A percentile compares a stretch with the other conserved stretches of the same genome.
Conservation (phyloP, 2,888 invertebrate genomes). For the Smittia sp. region DNA sequence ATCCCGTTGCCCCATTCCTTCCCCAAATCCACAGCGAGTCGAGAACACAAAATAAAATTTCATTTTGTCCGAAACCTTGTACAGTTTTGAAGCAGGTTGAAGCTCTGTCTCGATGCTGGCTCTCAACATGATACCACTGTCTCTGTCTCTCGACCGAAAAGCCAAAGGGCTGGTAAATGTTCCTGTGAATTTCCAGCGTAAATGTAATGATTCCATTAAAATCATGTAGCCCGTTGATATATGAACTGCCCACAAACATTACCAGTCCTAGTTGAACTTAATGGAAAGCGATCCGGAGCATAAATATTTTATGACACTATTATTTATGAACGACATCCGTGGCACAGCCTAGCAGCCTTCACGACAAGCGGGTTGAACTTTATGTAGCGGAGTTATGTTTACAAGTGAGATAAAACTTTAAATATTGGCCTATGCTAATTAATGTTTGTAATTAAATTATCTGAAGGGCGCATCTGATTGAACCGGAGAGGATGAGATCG, state of each 20-base stretch:
- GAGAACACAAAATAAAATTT: too few species aligned
- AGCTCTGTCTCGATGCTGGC: too few species aligned
- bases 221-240: background rate
- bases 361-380: background rate
- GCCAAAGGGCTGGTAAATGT: too few species aligned
- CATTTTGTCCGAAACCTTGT: too few species aligned
- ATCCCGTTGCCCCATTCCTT: too few species aligned
- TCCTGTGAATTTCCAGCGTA: too few species aligned
- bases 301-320: conserved; percentile 17
- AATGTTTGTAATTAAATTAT: background rate
- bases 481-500: background rate
- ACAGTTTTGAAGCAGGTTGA: too few species aligned
- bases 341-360: background rate
- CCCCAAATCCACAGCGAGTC: too few species aligned
- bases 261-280: background rate
- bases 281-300: background rate
- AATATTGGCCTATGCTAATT: conserved; percentile 14
- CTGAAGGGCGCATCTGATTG: background rate
- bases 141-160: too few species aligned
- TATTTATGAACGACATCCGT: background rate
- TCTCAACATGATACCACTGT: too few species aligned
- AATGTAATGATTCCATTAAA: too few species aligned
- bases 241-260: background rate
- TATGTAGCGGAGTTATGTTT: background rate
- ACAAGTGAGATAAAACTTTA: conserved; percentile 27